These are phyloP conservation scores for Herminia tarsipennalis DNA, from an alignment of 2,888 invertebrate species.

Conservation along the genomic window DNA sequence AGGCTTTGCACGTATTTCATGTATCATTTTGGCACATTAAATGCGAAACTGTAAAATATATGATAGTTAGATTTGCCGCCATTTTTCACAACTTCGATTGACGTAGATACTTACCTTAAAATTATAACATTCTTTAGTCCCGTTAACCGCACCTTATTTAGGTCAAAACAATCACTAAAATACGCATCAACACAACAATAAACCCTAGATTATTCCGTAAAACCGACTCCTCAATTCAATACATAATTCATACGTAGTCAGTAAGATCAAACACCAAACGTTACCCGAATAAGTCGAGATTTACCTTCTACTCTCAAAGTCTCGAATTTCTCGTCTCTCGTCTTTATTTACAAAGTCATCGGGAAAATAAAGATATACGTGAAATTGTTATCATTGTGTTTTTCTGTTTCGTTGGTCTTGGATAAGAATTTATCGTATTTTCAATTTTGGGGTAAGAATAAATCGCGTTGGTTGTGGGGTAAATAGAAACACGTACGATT, in stretches of 20 bases:
- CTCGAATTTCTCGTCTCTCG: not conserved
- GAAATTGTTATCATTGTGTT: not conserved
- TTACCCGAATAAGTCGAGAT: not conserved
- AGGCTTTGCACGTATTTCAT: too few relatives aligned
- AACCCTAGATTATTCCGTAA: not conserved
- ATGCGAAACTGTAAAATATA: too few relatives aligned
- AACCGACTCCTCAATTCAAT: slow-evolving; percentile 1
- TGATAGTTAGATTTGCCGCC: too few relatives aligned
- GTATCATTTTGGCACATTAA: too few relatives aligned
- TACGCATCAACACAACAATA: not conserved
- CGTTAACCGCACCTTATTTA: too few relatives aligned
- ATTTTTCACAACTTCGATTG: too few relatives aligned
- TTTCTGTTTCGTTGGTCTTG: slow-evolving; percentile 1
- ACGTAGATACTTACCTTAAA: too few relatives aligned
- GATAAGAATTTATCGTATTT: not conserved
- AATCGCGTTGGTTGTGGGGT: too few relatives aligned
- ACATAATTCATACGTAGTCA: slow-evolving; percentile 6
- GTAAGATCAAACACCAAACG: not conserved
- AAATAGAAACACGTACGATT: too few relatives aligned
- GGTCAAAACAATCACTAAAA: not conserved
- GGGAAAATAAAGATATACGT: slow-evolving; percentile 3
- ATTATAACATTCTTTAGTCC: too few relatives aligned
- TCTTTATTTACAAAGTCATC: slow-evolving; percentile 8
- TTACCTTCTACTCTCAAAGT: slow-evolving; percentile 3
- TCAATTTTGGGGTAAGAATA: too few relatives aligned